Evolutionary conservation across 1,140 invertebrate genomes (phyloP).

Genomic region (Apocrypta bakeri): DNA sequence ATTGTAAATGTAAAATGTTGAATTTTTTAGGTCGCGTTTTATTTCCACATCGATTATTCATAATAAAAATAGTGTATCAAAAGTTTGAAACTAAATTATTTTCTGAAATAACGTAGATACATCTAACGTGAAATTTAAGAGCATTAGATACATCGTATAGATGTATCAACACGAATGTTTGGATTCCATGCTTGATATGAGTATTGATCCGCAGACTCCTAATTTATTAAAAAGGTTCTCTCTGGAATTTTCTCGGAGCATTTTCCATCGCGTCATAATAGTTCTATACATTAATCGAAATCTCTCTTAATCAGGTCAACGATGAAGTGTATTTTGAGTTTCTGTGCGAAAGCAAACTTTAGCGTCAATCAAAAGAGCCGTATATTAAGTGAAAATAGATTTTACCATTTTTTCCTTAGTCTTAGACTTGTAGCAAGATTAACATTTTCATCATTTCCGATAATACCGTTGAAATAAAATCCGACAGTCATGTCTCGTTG

Average conservation of each 20-base stretch:
- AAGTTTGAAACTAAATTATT: too few relatives aligned
- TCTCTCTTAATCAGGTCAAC: background rate
- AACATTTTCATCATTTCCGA: background rate
- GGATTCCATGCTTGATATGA: background rate
- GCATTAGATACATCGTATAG: background rate
- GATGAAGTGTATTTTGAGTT: too few relatives aligned
- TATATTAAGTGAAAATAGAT: too few relatives aligned
- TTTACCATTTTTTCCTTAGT: too few relatives aligned
- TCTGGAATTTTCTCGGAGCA: background rate
- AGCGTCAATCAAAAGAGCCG: too few relatives aligned
- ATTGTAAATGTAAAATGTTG: too few relatives aligned
- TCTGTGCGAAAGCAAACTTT: too few relatives aligned
- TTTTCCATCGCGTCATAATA: background rate
- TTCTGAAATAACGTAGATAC: too few relatives aligned
- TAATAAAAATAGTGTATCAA: too few relatives aligned
- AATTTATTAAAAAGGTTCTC: background rate
- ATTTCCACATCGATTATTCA: too few relatives aligned
- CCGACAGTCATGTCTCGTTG: background rate
- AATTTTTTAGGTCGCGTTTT: too few relatives aligned
- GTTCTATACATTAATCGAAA: background rate
- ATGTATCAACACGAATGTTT: background rate
- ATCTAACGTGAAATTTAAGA: background rate
- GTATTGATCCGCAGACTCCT: background rate
- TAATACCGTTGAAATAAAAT: background rate
- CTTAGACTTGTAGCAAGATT: background rate